Evolutionary conservation across 2,888 invertebrate genomes (phyloP), one percentile per base, ranked within the genome.

Genomic region (Patella caerulea): DNA sequence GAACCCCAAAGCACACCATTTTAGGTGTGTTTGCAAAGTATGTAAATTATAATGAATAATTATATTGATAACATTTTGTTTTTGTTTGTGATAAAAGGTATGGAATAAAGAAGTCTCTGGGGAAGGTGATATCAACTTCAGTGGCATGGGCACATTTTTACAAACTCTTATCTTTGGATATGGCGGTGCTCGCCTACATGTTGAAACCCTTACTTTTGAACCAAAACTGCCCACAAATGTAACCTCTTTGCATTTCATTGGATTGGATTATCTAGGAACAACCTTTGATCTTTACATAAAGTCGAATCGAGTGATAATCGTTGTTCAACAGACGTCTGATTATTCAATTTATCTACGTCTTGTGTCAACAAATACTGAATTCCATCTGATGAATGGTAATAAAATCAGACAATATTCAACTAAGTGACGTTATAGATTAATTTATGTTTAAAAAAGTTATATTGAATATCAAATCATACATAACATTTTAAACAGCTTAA

Each of bases 91-190:
- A n/a, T 19, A 17, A 3, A 56, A 91, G 91, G 84, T 91, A 7
- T 92, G 92, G 91, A 89, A 89, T 7, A 91, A 92, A 79, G 84
- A n/a, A 59, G 80, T 71, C 76, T 81, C 73, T 19, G 87, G 86
- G 14, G 78, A 84, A 14, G 90, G 90, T 7, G 90, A 89, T 12
- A 85, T 88, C 12, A 91, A 91, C 80, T 91, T 91, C 82, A 90
- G 91, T 15, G 91, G 90, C 24, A 89, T 89, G 88, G 92, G 91
- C 5, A 91, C 91, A 69, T 91, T 91, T 76, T 85, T 92, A 3
- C 92, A 92, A 81, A 81, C 86, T 3, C 77, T 92, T 55, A 77
- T 91, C 11, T 89, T 84, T 79, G 92, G 91, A 4, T 92, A 91
- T 80, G 90, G 84, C 12, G 92, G 92, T 9, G 59, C 90, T 55